Evolutionary conservation across 2,888 invertebrate species (phyloP).

Genomic region (Dolichomitus sp.): DNA sequence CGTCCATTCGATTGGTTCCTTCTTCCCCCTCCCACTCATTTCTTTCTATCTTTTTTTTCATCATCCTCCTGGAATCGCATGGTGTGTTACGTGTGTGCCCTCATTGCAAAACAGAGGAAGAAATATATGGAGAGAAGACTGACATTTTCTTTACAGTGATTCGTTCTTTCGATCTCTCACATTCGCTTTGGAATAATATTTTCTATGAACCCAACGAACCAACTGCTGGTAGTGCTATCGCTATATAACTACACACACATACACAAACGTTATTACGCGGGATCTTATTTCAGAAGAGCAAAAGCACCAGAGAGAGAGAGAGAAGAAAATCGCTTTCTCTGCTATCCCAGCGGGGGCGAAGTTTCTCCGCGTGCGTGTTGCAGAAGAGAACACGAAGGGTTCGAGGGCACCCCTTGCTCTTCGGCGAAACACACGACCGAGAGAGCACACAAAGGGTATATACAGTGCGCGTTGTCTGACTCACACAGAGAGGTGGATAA

Average conservation of each 20-base stretch:
- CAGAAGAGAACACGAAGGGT: constrained; percentile 55
- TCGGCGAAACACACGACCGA: constrained; percentile 28
- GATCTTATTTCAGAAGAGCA: constrained; percentile 13
- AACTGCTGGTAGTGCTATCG: constrained; percentile 5
- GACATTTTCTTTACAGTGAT: constrained; percentile 24
- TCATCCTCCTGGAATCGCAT: background rate
- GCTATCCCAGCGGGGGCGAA: constrained; percentile 37
- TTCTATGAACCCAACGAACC: constrained; percentile 24
- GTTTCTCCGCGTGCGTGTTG: constrained; percentile 48
- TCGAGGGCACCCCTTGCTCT: constrained; percentile 56
- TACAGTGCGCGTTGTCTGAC: background rate
- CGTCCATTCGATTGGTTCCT: constrained; percentile 65
- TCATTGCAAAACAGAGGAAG: constrained; percentile 11
- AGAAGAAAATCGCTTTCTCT: constrained; percentile 17
- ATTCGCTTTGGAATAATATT: constrained; percentile 33
- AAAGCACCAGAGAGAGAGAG: background rate
- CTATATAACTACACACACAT: background rate
- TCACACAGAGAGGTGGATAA: constrained; percentile 51
- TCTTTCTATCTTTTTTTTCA: constrained; percentile 45
- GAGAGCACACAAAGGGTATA: constrained; percentile 41
- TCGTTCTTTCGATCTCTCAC: background rate
- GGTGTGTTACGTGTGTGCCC: background rate
- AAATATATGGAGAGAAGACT: constrained; percentile 3
- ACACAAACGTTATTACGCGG: constrained; percentile 18
- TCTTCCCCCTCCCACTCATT: constrained; percentile 44